Percentiles rank a stretch among this genome's conserved stretches.
These are phyloP conservation scores for Prenolepis imparis DNA, from an alignment of 2,888 invertebrate species.

Conservation along the genomic window DNA sequence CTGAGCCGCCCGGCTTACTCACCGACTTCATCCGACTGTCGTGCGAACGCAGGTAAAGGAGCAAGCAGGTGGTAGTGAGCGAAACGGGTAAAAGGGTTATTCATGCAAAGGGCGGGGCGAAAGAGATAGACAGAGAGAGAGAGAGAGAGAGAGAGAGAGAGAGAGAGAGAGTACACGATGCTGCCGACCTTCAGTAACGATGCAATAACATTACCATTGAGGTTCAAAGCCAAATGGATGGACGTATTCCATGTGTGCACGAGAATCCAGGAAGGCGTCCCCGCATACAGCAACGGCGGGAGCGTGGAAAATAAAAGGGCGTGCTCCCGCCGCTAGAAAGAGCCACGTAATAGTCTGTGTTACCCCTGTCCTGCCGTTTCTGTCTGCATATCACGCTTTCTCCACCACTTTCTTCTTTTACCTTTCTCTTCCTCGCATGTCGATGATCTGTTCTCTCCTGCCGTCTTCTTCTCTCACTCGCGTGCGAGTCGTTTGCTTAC, in stretches of 20 bases:
- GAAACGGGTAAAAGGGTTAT: slow-evolving; percentile 53
- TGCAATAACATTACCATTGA: slow-evolving; percentile 84
- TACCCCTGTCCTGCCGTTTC: slow-evolving; percentile 67
- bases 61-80: slow-evolving; percentile 18
- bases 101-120: slow-evolving; percentile 56
- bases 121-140: slow-evolving; percentile 17
- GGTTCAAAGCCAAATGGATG: slow-evolving; percentile 82
- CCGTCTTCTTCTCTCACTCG: slow-evolving; percentile 32
- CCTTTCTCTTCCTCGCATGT: slow-evolving; percentile 48
- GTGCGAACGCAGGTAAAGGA: slow-evolving; percentile 27
- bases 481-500: slow-evolving; percentile 52
- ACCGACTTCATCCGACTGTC: slow-evolving; percentile 8
- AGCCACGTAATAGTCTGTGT: slow-evolving; percentile 77
- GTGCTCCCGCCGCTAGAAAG: slow-evolving; percentile 68
- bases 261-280: slow-evolving; percentile 65
- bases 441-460: slow-evolving; percentile 52
- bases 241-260: slow-evolving; percentile 78
- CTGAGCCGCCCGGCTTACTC: slow-evolving; percentile 17
- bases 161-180: slow-evolving; percentile 45
- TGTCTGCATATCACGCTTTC: slow-evolving; percentile 51
- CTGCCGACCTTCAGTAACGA: slow-evolving; percentile 78
- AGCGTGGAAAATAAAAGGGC: slow-evolving; percentile 78
- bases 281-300: slow-evolving; percentile 51
- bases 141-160: slow-evolving; percentile 20
- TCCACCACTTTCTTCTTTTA: slow-evolving; percentile 49